phyloP scores from a whole-genome alignment of 1,140 invertebrate genomes.

The Rhagoletis pomonella region DNA sequence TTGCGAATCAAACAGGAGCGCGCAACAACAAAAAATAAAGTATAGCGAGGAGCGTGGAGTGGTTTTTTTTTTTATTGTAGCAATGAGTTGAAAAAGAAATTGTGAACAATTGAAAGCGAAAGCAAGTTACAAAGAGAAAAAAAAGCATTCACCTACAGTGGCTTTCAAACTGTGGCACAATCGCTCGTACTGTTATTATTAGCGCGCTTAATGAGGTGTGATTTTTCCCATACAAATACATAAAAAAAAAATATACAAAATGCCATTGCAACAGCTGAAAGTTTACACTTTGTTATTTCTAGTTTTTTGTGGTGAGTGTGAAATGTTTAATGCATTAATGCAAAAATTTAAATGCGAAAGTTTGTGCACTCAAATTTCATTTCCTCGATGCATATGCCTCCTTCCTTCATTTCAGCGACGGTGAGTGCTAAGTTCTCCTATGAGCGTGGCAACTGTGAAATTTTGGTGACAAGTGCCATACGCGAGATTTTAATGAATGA shows the following conservation, averaged over 20 bases:
- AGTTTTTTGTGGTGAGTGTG: neutral
- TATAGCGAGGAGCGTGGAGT: too few species aligned
- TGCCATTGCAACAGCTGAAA: neutral
- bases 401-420: constrained; percentile 45
- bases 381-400: neutral
- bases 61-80: neutral
- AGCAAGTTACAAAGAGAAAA: neutral
- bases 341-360: too few species aligned
- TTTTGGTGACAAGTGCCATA: constrained; percentile 61
- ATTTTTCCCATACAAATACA: neutral
- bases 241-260: neutral
- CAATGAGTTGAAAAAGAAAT: neutral
- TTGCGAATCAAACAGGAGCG: too few species aligned
- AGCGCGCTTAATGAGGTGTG: neutral
- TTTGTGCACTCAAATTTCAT: neutral
- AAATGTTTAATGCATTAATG: neutral
- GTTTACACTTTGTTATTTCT: neutral
- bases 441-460: constrained; percentile 65
- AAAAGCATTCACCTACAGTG: neutral
- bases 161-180: constrained; percentile 12
- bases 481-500: constrained; percentile 60
- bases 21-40: too few species aligned
- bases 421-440: constrained; percentile 61
- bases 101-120: neutral
- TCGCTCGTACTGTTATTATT: neutral